Evolutionary conservation across 2,797 vertebrate genomes (phyloP), one percentile per base, ranked within the genome.

Genomic region (Takifugu ocellatus): DNA sequence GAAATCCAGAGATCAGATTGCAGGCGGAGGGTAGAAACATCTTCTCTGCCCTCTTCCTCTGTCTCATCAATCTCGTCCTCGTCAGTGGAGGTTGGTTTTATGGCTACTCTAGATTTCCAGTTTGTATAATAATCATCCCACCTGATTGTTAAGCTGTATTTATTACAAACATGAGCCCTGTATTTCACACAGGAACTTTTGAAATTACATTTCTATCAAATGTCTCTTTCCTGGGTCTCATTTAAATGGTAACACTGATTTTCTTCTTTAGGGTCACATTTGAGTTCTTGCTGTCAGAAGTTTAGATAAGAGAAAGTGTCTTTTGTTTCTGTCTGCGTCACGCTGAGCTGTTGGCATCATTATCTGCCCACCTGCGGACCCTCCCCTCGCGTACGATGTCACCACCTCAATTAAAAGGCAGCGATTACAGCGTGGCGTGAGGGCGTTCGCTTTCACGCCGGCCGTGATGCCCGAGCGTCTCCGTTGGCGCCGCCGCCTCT

Each of bases 141-240:
- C 73, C 33, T 75, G 70, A 83, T 81, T 72, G 54, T 75, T 67
- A 51, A 71, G 74, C 31, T 85, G 82, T 88, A 87, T 89, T 87
- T 86, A 87, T 89, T 83, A 68, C 74, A 82, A 21, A 82, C 52
- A 70, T 58, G 16, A 56, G 49, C 29, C 55, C 39, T 50, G 53
- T 72, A 73, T 78, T 76, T 72, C 58, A 73, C 25, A 29, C 51
- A 17, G 61, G 29, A 15, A 64, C 43, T 57, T 75, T 67, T 65
- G 21, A 55, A 59, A 70, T 54, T 11, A 57, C 4, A 24, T 55
- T 61, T 54, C 15, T 58, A 45, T 27, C 53, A 54, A 54, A 59
- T 57, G 6, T 51, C 51, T 11, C 25, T 51, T 58, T 57, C 21
- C 52, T 49, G 17, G 49, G 6, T 21, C 25, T 59, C 61, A 29